Evolutionary conservation across 2,888 invertebrate genomes (phyloP), one percentile per base, ranked within the genome.

Genomic region (Lasius fuliginosus): DNA sequence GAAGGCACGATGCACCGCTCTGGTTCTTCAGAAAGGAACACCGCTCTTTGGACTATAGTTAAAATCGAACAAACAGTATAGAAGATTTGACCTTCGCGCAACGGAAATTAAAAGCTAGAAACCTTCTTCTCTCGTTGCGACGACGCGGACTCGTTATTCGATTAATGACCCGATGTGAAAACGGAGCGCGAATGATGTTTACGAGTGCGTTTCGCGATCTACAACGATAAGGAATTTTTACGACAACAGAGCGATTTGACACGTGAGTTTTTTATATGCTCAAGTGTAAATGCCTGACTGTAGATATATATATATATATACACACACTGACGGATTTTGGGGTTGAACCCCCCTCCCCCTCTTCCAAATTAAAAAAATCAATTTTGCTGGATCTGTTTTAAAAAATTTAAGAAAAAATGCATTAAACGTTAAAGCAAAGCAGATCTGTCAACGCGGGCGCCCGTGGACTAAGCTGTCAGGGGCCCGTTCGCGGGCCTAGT

Each of bases 41-140:
- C n/a, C 33, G 30, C 40, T 85, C 33, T 85, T 79, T 60, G 36
- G 60, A 49, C 30, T 79, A 56, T 53, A 3, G 27, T 56, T 62
- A 58, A 81, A 58, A 53, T 53, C 23, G 18, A 73, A 73, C 11
- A 40, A 58, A 33, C 60, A 18, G 58, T 8, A 71, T 30, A 49
- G 67, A 82, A 76, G 6, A 53, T 76, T 85, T 49, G 53, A 15
- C 8, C 58, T 58, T 82, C 12, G 6, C 49, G 12, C 15, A 40
- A 33, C 27, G 30, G 23, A 49, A 67, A n/a, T 6, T 15, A 56
- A 75, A 67, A 74, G 42, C 8, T 40, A 23, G 2, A 74, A 65
- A 64, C 33, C 23, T 67, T 4, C 23, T 46, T 75, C 12, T 67
- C 2, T 3, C 9, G n/a, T 40, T 15, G 8, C 49, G 33, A 64